Percentiles rank a stretch among this genome's conserved stretches.
phyloP scores from a whole-genome alignment of 2,888 invertebrate genomes.

The Tachystola acroxantha region DNA sequence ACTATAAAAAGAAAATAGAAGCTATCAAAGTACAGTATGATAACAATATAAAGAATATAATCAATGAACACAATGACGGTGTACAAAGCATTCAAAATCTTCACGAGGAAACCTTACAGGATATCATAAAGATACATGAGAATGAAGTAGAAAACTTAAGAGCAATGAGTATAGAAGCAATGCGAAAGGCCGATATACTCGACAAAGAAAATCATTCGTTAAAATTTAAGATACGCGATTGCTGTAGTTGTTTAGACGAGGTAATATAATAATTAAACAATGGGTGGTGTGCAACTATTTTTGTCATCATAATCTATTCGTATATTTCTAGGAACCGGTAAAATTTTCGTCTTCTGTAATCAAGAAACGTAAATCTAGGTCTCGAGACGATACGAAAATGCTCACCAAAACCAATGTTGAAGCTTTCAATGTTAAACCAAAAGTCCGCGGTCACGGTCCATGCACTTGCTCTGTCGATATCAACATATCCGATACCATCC shows the following conservation, averaged over 20 bases:
- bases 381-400: constrained; percentile 31
- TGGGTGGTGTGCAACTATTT: no score
- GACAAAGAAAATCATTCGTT: constrained; percentile 54
- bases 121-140: constrained; percentile 67
- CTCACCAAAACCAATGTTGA: constrained; percentile 59
- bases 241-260: constrained; percentile 30
- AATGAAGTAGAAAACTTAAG: constrained; percentile 71
- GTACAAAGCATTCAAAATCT: constrained; percentile 73
- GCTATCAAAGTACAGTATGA: constrained; percentile 75
- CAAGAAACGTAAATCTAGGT: constrained; percentile 31
- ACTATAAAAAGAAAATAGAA: constrained; percentile 58
- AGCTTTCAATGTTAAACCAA: constrained; percentile 56
- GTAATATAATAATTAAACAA: constrained; percentile 22
- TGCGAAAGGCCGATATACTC: constrained; percentile 57
- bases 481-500: constrained; percentile 61
- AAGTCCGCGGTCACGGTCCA: constrained; percentile 41
- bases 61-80: constrained; percentile 74
- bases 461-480: constrained; percentile 62
- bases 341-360: constrained; percentile 36
- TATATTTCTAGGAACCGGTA: constrained; percentile 36
- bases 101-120: constrained; percentile 70
- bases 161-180: constrained; percentile 64
- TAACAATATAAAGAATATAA: constrained; percentile 67
- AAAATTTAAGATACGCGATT: constrained; percentile 34
- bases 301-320: no score